Evolutionary conservation across 2,888 invertebrate species (phyloP).

Genomic region (Drosophila kokeensis): DNA sequence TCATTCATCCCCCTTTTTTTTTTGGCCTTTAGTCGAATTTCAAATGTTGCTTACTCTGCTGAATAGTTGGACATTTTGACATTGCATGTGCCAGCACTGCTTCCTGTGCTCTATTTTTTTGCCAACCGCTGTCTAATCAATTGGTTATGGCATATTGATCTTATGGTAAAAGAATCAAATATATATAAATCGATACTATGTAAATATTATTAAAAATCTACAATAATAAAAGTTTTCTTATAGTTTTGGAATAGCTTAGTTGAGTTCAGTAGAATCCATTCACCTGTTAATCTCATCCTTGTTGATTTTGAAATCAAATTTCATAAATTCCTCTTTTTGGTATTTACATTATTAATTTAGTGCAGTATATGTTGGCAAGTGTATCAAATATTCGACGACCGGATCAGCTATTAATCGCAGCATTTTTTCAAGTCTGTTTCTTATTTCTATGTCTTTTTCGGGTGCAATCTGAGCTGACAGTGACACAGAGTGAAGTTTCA

Average conservation of each 20-base stretch:
- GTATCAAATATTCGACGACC: neutral
- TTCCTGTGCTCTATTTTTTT: constrained; percentile 23
- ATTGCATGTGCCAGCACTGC: constrained; percentile 51
- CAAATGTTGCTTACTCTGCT: constrained; percentile 78
- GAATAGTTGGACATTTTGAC: constrained; percentile 59
- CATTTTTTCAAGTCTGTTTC: neutral
- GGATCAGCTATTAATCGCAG: neutral
- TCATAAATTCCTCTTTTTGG: neutral
- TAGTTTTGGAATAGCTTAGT: neutral
- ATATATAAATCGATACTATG: neutral
- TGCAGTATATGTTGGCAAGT: neutral
- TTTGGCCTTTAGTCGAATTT: constrained; percentile 74
- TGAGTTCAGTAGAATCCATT: neutral
- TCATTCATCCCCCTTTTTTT: constrained; percentile 1
- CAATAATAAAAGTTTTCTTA: neutral
- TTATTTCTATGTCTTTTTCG: neutral
- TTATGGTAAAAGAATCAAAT: neutral
- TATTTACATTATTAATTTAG: neutral
- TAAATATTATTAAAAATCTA: neutral
- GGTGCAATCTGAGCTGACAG: constrained; percentile 39
- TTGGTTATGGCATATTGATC: neutral
- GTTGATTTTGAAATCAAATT: neutral
- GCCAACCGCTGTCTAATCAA: neutral
- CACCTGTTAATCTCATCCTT: neutral
- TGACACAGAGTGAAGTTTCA: constrained; percentile 39